Percentiles rank a stretch among this genome's conserved stretches.
Evolutionary conservation across 2,888 invertebrate species (phyloP).

Genomic region (Aromia moschata): DNA sequence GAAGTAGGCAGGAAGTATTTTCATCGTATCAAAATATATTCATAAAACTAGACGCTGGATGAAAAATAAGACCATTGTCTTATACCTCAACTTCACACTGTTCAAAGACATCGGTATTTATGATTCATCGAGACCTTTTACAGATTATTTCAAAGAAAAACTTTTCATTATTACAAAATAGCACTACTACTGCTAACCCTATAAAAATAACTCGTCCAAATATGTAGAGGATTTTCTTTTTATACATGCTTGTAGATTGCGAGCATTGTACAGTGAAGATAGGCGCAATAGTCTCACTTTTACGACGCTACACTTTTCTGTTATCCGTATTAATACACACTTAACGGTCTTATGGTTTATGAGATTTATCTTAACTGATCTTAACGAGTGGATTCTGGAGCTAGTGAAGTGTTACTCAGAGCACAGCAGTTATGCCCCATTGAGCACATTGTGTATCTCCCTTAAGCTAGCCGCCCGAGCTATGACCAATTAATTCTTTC

Average conservation of each 20-base stretch:
- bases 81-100: neutral
- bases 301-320: no score
- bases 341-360: no score
- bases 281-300: neutral
- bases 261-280: neutral
- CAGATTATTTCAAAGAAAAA: neutral
- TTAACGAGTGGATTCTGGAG: no score
- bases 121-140: neutral
- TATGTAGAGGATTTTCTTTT: neutral
- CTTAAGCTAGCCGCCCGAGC: no score
- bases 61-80: neutral
- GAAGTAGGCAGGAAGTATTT: neutral
- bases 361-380: no score
- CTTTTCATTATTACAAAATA: neutral
- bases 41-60: neutral
- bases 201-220: slow-evolving; percentile 3
- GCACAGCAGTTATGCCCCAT: no score
- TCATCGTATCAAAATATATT: neutral
- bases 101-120: neutral
- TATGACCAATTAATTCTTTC: no score
- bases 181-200: neutral
- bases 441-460: no score
- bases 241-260: neutral
- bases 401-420: no score
- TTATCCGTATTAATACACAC: no score